phyloP scores from a whole-genome alignment of 2,797 vertebrate genomes.

The Gobio occitaniae region DNA sequence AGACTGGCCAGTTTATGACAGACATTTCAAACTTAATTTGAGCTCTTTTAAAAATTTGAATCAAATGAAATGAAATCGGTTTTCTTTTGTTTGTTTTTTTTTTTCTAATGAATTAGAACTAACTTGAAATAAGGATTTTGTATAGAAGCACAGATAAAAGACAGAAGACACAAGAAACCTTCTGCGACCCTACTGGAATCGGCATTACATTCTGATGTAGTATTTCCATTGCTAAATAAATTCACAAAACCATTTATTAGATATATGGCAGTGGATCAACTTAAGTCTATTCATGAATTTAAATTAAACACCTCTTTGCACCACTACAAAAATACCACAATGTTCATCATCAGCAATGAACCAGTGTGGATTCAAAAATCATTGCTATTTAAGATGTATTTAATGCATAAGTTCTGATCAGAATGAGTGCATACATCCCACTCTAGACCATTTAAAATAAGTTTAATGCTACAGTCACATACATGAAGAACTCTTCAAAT shows the following conservation, averaged over 20 bases:
- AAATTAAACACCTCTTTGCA: not conserved
- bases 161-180: not conserved
- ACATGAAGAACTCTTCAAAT: not conserved
- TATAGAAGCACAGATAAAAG: not conserved
- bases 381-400: not conserved
- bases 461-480: not conserved
- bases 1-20: too few species aligned
- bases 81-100: not conserved
- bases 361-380: not conserved
- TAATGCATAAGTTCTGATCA: conserved; percentile 7
- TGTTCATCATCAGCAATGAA: not conserved
- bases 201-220: not conserved
- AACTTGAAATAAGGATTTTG: not conserved
- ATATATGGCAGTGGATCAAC: not conserved
- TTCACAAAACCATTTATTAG: not conserved
- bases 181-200: not conserved
- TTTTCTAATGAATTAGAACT: not conserved
- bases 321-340: not conserved
- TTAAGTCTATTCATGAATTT: not conserved
- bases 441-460: not conserved
- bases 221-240: not conserved
- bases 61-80: not conserved
- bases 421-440: conserved; percentile 5
- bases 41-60: not conserved
- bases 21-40: not conserved